These are phyloP conservation scores for Cephus spinipes DNA, from an alignment of 2,888 invertebrate genomes.

Conservation along the genomic window DNA sequence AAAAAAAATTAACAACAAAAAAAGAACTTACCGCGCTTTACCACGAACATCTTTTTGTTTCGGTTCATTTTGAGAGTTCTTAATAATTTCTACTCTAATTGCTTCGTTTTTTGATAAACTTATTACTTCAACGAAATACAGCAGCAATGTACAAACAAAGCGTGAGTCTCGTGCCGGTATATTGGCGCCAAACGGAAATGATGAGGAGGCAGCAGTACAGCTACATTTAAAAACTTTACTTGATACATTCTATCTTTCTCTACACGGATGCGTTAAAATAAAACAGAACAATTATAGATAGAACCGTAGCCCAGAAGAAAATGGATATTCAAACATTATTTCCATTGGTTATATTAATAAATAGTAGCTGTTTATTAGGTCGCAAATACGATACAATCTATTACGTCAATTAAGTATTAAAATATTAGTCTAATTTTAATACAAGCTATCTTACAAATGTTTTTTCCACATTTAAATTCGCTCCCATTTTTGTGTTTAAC, in stretches of 20 bases:
- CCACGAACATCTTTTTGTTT: neutral
- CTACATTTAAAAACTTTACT: too few species aligned
- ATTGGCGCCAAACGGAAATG: neutral
- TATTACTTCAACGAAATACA: neutral
- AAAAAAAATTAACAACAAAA: conserved; percentile 2
- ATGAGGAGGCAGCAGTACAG: neutral
- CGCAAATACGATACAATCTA: neutral
- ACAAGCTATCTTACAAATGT: neutral
- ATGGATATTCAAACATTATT: neutral
- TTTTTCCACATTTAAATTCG: neutral
- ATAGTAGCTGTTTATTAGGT: neutral
- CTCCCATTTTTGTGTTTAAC: neutral
- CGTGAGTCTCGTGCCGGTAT: neutral
- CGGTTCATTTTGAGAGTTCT: neutral
- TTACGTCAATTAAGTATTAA: neutral
- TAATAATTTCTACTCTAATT: conserved; percentile 4
- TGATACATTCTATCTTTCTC: too few species aligned
- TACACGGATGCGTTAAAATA: neutral
- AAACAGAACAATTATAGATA: neutral
- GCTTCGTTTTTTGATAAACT: conserved; percentile 4
- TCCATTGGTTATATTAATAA: neutral
- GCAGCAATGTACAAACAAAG: neutral
- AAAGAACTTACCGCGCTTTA: neutral
- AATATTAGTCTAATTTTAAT: neutral
- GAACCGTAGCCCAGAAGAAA: neutral